These are phyloP conservation scores for Halcyon malimbica DNA, from an alignment of 2,113 vertebrate species.

Conservation along the genomic window DNA sequence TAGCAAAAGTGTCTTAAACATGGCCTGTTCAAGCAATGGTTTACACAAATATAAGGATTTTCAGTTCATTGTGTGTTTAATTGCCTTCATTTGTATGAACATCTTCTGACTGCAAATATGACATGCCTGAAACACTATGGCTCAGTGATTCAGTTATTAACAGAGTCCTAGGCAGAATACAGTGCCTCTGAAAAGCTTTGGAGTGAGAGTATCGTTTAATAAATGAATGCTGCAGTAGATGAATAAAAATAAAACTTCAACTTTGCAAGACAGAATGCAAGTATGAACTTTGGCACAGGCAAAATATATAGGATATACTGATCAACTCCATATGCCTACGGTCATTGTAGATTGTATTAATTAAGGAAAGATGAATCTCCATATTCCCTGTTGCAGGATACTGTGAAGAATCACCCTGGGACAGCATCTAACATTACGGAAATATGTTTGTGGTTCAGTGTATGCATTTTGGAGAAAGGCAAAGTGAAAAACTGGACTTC, in stretches of 20 bases:
- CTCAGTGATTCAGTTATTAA: constrained; percentile 27
- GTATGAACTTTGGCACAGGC: constrained; percentile 22
- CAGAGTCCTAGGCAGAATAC: not conserved
- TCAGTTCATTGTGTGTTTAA: constrained; percentile 17
- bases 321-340: constrained; percentile 23
- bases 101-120: constrained; percentile 13
- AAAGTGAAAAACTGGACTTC: not conserved
- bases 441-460: constrained; percentile 57
- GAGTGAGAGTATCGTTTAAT: constrained; percentile 8
- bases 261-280: not conserved
- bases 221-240: constrained; percentile 24
- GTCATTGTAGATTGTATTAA: constrained; percentile 34
- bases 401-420: constrained; percentile 59
- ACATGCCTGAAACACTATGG: constrained; percentile 3
- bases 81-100: constrained; percentile 3
- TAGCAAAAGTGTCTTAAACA: not conserved
- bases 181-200: not conserved
- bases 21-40: not conserved
- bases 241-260: constrained; percentile 40
- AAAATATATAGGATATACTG: constrained; percentile 11
- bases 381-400: constrained; percentile 2
- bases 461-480: constrained; percentile 21
- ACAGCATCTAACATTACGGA: constrained; percentile 33
- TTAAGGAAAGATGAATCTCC: constrained; percentile 45
- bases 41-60: not conserved